Percentiles rank a stretch among this genome's conserved stretches.
These are phyloP conservation scores for Amblyornis subalaris DNA, from an alignment of 2,113 vertebrate genomes.

Conservation along the genomic window DNA sequence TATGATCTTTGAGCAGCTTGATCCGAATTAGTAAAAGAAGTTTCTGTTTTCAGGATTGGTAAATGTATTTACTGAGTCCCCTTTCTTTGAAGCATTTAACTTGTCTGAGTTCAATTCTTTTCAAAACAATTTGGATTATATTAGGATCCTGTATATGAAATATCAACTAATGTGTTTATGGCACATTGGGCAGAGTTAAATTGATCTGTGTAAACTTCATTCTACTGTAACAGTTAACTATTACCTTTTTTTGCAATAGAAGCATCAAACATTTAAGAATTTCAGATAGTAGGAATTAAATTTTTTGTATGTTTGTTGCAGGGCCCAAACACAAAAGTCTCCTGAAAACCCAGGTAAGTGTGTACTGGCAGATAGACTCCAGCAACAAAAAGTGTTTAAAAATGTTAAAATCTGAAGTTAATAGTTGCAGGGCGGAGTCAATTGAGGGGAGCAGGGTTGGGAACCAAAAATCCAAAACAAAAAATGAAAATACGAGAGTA, in stretches of 20 bases:
- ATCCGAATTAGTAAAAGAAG: not conserved
- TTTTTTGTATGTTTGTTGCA: not conserved
- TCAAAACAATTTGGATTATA: not conserved
- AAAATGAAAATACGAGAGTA: not conserved
- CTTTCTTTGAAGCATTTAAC: not conserved
- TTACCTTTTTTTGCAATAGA: not conserved
- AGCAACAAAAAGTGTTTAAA: not conserved
- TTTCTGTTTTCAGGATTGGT: not conserved
- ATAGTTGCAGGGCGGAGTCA: not conserved
- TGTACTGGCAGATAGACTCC: not conserved
- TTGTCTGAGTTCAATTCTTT: not conserved
- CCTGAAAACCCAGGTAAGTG: conserved; percentile 68
- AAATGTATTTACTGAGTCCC: not conserved
- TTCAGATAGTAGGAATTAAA: not conserved
- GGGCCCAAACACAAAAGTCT: conserved; percentile 58
- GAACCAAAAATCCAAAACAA: not conserved
- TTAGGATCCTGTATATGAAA: not conserved
- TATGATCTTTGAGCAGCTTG: not conserved
- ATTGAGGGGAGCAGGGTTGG: not conserved
- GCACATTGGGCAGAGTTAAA: not conserved
- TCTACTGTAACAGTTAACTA: not conserved
- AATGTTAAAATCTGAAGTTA: not conserved
- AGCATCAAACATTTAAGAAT: not conserved
- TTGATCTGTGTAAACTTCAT: not conserved
- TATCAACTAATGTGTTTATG: not conserved